phyloP scores from a whole-genome alignment of 2,888 invertebrate species.

The Chrysotoxum bicinctum region DNA sequence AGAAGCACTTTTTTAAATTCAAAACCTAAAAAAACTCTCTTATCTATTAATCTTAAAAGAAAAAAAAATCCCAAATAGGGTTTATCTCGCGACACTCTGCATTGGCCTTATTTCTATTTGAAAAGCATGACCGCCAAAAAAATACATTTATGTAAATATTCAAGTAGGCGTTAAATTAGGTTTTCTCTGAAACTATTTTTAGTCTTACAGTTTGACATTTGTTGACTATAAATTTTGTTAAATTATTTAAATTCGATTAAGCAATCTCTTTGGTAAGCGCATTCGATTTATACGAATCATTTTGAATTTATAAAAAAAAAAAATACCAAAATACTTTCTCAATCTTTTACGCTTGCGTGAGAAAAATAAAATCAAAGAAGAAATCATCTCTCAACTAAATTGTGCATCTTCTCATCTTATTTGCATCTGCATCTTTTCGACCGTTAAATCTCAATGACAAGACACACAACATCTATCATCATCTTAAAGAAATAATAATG shows the following conservation, averaged over 20 bases:
- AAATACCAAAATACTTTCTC: slow-evolving; percentile 44
- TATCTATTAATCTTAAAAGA: slow-evolving; percentile 53
- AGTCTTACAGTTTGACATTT: not conserved
- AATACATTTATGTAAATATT: slow-evolving; percentile 13
- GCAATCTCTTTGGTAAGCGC: slow-evolving; percentile 10
- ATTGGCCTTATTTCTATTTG: not conserved
- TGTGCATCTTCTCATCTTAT: slow-evolving; percentile 48
- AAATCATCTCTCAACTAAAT: slow-evolving; percentile 9
- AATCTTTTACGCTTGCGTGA: slow-evolving; percentile 57
- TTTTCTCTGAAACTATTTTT: not conserved
- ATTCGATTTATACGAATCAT: slow-evolving; percentile 2
- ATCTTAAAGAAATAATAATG: not conserved
- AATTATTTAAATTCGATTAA: slow-evolving; percentile 56
- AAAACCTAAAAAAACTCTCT: not conserved
- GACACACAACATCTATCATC: slow-evolving; percentile 55
- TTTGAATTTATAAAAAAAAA: not conserved
- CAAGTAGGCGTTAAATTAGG: slow-evolving; percentile 50
- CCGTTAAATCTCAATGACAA: slow-evolving; percentile 63
- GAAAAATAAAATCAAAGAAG: slow-evolving; percentile 36
- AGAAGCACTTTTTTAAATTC: slow-evolving; percentile 26
- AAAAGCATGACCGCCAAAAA: slow-evolving; percentile 24
- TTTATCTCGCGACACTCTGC: not conserved
- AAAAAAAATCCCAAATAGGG: slow-evolving; percentile 13
- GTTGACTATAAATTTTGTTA: slow-evolving; percentile 22
- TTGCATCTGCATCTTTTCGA: slow-evolving; percentile 71